Conservation (phyloP, 2,113 vertebrate genomes). For the Pelusios castaneus region DNA sequence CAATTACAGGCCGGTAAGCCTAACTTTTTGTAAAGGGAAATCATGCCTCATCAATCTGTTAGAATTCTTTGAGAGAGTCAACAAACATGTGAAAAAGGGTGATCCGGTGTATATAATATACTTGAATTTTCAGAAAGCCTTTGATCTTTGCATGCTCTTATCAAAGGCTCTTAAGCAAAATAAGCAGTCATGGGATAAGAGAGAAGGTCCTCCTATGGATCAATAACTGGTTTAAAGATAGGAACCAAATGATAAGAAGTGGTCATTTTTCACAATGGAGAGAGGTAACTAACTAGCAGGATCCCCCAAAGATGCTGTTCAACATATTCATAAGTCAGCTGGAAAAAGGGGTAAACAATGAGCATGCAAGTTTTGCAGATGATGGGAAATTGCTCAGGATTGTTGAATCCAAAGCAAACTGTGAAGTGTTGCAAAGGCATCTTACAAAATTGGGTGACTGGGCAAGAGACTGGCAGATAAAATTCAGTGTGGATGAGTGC, state of each 20-base stretch:
- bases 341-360: not conserved
- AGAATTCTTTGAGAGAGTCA: not conserved
- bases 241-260: not conserved
- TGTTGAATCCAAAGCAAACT: not conserved
- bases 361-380: not conserved
- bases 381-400: not conserved
- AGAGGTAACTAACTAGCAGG: not conserved
- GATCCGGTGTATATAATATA: not conserved
- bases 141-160: no score
- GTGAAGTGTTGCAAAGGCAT: not conserved
- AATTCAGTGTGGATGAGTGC: not conserved
- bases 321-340: not conserved
- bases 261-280: not conserved
- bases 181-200: not conserved
- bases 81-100: not conserved
- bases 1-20: not conserved
- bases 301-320: not conserved
- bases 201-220: not conserved
- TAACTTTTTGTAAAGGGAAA: not conserved
- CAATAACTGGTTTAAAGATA: not conserved
- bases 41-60: not conserved
- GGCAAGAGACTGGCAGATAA: not conserved
- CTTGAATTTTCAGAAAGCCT: not conserved
- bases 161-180: not conserved
- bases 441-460: not conserved